Percentiles rank a stretch among this genome's conserved stretches.
Conservation (phyloP, 2,888 invertebrate species). For the Heliconius sara region DNA sequence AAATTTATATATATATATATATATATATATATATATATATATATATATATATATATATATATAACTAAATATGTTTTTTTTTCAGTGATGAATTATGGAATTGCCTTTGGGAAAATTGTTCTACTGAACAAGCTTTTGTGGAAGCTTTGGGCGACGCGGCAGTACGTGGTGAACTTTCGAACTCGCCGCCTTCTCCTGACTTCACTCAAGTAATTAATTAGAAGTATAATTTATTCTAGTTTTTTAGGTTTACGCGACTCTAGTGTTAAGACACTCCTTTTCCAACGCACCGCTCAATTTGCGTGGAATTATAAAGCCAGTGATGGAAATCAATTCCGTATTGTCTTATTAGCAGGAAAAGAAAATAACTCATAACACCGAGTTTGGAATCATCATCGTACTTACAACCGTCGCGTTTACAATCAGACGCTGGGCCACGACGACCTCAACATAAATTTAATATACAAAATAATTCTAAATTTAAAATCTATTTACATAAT, state of each 20-base stretch:
- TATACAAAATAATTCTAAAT: neutral
- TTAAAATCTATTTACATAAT: constrained; percentile 12
- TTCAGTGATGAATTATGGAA: constrained; percentile 74
- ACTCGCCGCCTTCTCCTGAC: constrained; percentile 84
- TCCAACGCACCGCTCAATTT: too few species aligned
- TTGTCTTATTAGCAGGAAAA: neutral
- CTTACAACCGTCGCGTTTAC: neutral
- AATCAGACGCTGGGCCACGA: neutral
- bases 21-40: too few species aligned
- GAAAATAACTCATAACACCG: neutral
- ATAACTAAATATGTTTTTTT: constrained; percentile 1
- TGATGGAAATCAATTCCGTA: too few species aligned
- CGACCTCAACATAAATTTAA: neutral
- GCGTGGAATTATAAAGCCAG: too few species aligned
- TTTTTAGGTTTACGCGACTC: neutral
- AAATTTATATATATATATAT: too few species aligned
- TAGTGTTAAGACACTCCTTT: too few species aligned
- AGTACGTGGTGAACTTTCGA: constrained; percentile 84
- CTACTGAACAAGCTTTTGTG: constrained; percentile 83
- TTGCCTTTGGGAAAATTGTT: constrained; percentile 75
- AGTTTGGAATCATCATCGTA: neutral
- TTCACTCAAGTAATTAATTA: constrained; percentile 77
- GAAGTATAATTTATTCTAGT: neutral
- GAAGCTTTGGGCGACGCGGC: constrained; percentile 87
- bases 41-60: too few species aligned